phyloP scores from a whole-genome alignment of 2,888 invertebrate genomes.

The Acanthosepion pharaonis region DNA sequence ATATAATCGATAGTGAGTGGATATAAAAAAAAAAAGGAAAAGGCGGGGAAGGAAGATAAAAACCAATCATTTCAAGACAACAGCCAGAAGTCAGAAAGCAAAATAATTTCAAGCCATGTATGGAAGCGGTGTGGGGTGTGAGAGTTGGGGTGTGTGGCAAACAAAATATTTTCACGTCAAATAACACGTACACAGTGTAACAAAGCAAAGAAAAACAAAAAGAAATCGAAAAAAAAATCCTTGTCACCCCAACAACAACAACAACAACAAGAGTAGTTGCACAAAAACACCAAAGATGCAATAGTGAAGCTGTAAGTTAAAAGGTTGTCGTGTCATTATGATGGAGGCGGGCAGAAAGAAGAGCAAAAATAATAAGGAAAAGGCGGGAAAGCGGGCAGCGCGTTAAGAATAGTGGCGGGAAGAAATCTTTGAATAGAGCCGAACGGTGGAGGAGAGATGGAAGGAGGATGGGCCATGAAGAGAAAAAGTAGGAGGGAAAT shows the following conservation, averaged over 20 bases:
- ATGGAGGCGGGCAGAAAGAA: neutral
- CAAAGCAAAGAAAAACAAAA: neutral
- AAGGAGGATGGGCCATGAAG: neutral
- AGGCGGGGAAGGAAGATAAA: neutral
- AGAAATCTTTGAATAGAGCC: neutral
- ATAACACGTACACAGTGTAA: conserved; percentile 6
- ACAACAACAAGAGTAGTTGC: neutral
- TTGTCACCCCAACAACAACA: neutral
- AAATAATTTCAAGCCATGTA: neutral
- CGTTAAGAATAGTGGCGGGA: neutral
- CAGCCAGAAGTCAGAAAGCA: neutral
- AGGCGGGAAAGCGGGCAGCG: neutral
- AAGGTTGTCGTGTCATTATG: conserved; percentile 11
- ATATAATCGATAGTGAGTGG: neutral
- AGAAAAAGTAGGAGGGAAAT: neutral
- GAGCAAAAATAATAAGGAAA: neutral
- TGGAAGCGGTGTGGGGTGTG: neutral
- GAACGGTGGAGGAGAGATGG: neutral
- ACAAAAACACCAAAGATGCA: neutral
- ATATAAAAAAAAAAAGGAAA: neutral
- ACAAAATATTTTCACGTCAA: conserved; percentile 33
- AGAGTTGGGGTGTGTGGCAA: neutral
- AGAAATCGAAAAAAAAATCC: neutral
- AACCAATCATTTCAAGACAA: neutral
- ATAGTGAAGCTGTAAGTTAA: neutral